phyloP scores from a whole-genome alignment of 2,113 vertebrate species.

The Myiopsitta monachus region DNA sequence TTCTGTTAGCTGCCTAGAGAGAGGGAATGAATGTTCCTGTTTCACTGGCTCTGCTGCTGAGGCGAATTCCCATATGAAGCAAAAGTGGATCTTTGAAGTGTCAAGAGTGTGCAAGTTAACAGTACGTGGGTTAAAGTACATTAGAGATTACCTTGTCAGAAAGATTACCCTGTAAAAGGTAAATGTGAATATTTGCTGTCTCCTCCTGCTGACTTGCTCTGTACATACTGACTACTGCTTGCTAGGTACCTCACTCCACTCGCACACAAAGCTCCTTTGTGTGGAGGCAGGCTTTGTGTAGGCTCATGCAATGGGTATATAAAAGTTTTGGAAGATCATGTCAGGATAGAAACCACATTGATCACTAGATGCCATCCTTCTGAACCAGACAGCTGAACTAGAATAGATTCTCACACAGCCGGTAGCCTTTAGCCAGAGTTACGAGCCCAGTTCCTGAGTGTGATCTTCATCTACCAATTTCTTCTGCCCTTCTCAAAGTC shows the following conservation, averaged over 20 bases:
- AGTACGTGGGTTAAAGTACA: not conserved
- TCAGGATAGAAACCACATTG: not conserved
- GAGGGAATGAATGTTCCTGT: not conserved
- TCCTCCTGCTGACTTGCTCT: not conserved
- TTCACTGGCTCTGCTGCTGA: not conserved
- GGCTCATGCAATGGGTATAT: accelerated
- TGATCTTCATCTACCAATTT: not conserved
- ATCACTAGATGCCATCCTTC: not conserved
- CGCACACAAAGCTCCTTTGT: not conserved
- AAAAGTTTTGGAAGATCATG: not conserved
- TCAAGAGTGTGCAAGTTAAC: not conserved
- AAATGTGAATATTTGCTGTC: not conserved
- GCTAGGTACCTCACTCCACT: not conserved
- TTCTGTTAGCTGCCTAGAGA: constrained; percentile 9
- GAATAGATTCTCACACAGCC: not conserved
- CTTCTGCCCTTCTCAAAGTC: not conserved
- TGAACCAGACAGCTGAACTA: not conserved
- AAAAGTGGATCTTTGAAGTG: constrained; percentile 35
- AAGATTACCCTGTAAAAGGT: constrained; percentile 1
- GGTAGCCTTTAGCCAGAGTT: not conserved
- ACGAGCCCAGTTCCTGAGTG: not conserved
- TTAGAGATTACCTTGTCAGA: constrained; percentile 35
- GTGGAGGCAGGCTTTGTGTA: not conserved
- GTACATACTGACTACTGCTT: not conserved
- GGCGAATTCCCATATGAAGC: not conserved